phyloP scores from a whole-genome alignment of 2,888 invertebrate genomes.

The Thereva nobilitata region DNA sequence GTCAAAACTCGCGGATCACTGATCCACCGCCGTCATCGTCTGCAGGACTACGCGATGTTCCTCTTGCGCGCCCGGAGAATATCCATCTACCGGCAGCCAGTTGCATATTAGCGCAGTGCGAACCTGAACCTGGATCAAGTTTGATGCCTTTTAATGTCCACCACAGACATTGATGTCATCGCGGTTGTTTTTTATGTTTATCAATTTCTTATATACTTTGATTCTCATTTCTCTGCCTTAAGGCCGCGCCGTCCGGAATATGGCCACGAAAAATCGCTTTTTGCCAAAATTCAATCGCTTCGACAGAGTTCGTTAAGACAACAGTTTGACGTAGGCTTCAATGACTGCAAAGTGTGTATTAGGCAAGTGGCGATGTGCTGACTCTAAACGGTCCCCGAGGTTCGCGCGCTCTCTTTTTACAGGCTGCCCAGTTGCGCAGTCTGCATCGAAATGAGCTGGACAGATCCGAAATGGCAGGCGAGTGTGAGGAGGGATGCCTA shows the following conservation, averaged over 20 bases:
- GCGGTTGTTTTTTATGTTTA: neutral
- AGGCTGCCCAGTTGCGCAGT: neutral
- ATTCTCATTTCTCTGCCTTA: conserved; percentile 21
- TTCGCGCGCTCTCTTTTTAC: conserved; percentile 8
- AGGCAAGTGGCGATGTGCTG: conserved; percentile 28
- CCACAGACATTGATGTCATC: conserved; percentile 30
- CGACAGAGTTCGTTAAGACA: conserved; percentile 31
- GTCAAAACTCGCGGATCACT: conserved; percentile 36
- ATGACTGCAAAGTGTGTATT: conserved; percentile 30
- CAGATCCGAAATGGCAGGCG: too few species aligned
- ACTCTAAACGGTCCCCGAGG: conserved; percentile 24
- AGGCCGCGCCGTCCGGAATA: conserved; percentile 17
- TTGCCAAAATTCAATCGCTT: conserved; percentile 32
- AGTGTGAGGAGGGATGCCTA: too few species aligned
- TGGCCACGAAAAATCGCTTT: conserved; percentile 34
- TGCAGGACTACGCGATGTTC: conserved; percentile 3
- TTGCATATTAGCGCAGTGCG: conserved; percentile 15
- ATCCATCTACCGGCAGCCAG: neutral
- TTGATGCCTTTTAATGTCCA: conserved; percentile 32
- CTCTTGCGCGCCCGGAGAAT: neutral
- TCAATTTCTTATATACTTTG: conserved; percentile 9
- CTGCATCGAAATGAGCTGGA: conserved; percentile 13
- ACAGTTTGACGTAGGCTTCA: conserved; percentile 33
- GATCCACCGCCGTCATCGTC: conserved; percentile 34
- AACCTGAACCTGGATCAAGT: conserved; percentile 10